Percentiles rank a stretch among this genome's conserved stretches.
Conservation (phyloP, 2,113 vertebrate genomes). For the Acrocephalus arundinaceus region DNA sequence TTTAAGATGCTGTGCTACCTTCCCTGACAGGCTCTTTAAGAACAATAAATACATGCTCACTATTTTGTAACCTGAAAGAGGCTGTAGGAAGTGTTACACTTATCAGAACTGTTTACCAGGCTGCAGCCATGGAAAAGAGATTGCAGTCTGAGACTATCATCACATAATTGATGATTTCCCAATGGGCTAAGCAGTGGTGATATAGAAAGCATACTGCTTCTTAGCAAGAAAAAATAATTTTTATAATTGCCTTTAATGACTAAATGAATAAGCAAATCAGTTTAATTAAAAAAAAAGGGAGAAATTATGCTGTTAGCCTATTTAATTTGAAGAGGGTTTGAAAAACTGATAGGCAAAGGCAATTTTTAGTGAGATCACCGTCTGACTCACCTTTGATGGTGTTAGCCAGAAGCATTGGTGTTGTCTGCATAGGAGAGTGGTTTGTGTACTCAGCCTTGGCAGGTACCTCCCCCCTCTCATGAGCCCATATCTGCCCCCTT, state of each 20-base stretch:
- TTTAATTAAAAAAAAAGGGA: neutral
- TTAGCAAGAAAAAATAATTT: neutral
- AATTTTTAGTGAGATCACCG: neutral
- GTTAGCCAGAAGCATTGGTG: neutral
- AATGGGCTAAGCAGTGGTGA: neutral
- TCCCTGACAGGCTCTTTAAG: neutral
- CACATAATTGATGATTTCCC: neutral
- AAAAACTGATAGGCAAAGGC: neutral
- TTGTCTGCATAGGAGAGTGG: neutral
- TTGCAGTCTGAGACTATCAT: neutral
- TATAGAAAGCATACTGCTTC: neutral
- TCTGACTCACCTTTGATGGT: neutral
- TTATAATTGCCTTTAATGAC: neutral
- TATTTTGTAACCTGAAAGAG: neutral
- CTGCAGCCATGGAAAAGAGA: neutral
- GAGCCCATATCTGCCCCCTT: neutral
- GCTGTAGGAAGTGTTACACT: neutral
- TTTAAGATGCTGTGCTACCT: neutral
- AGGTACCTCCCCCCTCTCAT: neutral
- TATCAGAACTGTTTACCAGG: neutral
- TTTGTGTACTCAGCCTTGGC: neutral
- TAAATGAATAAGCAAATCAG: neutral
- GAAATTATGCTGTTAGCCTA: neutral
- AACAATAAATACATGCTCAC: neutral
- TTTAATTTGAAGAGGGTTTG: neutral